Percentiles rank a stretch among this genome's conserved stretches.
These are phyloP conservation scores for Eurypyga helias DNA, from an alignment of 2,113 vertebrate species.

Conservation along the genomic window DNA sequence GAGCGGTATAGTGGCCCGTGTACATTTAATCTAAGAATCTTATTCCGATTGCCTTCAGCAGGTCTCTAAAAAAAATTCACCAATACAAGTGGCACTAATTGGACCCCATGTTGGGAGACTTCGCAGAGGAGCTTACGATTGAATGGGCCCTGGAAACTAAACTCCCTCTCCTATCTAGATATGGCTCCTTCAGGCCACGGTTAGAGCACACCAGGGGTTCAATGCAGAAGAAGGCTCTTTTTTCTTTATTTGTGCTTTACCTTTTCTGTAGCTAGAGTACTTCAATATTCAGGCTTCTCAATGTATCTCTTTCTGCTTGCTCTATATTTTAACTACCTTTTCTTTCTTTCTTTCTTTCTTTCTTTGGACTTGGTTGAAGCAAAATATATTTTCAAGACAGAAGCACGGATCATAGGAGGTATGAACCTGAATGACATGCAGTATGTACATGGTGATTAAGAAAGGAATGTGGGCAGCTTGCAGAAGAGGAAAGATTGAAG, in stretches of 20 bases:
- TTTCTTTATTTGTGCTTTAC: background rate
- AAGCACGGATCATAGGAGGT: background rate
- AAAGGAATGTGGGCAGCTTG: background rate
- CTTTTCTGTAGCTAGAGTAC: background rate
- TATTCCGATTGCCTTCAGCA: constrained; percentile 10
- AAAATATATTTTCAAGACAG: background rate
- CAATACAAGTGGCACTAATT: constrained; percentile 26
- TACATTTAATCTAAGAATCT: constrained; percentile 30
- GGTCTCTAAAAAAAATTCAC: constrained; percentile 17
- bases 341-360: no score
- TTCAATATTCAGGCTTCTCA: background rate
- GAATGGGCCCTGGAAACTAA: background rate
- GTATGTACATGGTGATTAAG: background rate
- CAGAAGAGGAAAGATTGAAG: background rate
- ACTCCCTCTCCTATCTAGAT: background rate
- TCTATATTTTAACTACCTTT: background rate
- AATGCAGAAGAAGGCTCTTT: background rate
- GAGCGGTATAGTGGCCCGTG: background rate
- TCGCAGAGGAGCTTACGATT: background rate
- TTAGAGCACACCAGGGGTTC: background rate
- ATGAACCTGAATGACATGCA: background rate
- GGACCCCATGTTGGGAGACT: constrained; percentile 18
- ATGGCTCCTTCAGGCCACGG: background rate
- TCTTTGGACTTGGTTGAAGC: background rate
- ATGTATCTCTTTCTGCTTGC: background rate